These are phyloP conservation scores for Hippasteria phrygiana DNA, from an alignment of 53 echinoderm and acorn worm genomes.

Conservation along the genomic window DNA sequence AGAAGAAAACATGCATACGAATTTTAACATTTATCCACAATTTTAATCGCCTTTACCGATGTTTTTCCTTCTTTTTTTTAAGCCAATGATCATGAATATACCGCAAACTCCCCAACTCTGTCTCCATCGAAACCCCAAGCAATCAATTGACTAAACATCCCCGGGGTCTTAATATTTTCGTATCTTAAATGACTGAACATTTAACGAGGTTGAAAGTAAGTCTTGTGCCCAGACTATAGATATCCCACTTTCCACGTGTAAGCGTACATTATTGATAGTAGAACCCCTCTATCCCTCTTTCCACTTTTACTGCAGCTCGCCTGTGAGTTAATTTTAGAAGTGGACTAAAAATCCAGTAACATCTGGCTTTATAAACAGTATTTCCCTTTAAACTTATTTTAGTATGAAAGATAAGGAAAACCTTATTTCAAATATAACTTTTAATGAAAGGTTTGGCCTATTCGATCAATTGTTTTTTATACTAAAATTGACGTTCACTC, in stretches of 20 bases:
- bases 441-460: not conserved
- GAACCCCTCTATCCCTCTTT: conserved; percentile 30
- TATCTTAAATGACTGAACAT: too few species aligned
- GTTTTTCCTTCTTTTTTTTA: too few species aligned
- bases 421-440: not conserved
- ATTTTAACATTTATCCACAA: too few species aligned
- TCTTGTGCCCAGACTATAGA: conserved; percentile 6
- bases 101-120: too few species aligned
- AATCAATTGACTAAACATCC: too few species aligned
- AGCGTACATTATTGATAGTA: not conserved
- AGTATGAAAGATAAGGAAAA: not conserved
- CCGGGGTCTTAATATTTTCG: too few species aligned
- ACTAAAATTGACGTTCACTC: too few species aligned
- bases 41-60: too few species aligned
- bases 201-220: conserved; percentile 25
- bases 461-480: too few species aligned
- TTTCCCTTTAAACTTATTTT: not conserved
- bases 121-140: too few species aligned
- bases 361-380: not conserved
- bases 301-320: conserved; percentile 26
- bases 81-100: too few species aligned
- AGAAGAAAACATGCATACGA: too few species aligned
- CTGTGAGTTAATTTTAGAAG: not conserved
- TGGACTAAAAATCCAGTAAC: conserved; percentile 36
- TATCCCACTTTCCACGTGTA: not conserved